A percentile compares a stretch with the other conserved stretches of the same genome.
Evolutionary conservation across 1,140 invertebrate species (phyloP).

Genomic region (Camponotus pennsylvanicus): DNA sequence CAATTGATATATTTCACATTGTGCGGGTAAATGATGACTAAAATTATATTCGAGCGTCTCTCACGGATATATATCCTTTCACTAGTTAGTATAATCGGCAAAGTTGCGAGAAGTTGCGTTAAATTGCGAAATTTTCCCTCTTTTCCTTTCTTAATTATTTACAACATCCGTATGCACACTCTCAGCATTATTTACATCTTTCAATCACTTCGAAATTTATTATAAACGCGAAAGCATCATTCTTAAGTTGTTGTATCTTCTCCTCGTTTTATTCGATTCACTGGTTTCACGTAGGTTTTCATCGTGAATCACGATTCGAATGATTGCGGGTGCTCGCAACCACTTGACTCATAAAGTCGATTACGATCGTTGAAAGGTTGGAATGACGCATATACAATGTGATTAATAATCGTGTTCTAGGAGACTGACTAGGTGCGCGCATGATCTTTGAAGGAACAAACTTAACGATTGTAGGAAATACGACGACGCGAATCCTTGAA

Average conservation of each 20-base stretch:
- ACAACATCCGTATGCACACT: too few relatives aligned
- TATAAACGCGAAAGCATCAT: background rate
- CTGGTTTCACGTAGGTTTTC: background rate
- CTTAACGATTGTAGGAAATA: background rate
- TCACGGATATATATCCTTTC: too few relatives aligned
- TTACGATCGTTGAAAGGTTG: background rate
- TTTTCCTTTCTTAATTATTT: too few relatives aligned
- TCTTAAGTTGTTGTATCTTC: background rate
- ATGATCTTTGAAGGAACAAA: slow-evolving; percentile 13
- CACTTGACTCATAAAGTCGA: background rate
- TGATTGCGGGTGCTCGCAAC: background rate
- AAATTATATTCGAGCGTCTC: too few relatives aligned
- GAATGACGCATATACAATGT: background rate
- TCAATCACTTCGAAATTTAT: background rate
- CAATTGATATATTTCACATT: too few relatives aligned
- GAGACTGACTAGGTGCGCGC: slow-evolving; percentile 28
- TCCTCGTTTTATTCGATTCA: background rate
- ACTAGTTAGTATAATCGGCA: too few relatives aligned
- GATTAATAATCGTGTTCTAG: slow-evolving; percentile 40
- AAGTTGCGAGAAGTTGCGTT: too few relatives aligned
- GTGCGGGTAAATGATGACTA: too few relatives aligned
- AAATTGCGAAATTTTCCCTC: too few relatives aligned
- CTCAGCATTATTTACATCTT: background rate
- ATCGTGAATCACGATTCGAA: background rate
- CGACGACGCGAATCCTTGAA: slow-evolving; percentile 39